Evolutionary conservation across 2,797 vertebrate genomes (phyloP).

Genomic region (Chaunax sp.): DNA sequence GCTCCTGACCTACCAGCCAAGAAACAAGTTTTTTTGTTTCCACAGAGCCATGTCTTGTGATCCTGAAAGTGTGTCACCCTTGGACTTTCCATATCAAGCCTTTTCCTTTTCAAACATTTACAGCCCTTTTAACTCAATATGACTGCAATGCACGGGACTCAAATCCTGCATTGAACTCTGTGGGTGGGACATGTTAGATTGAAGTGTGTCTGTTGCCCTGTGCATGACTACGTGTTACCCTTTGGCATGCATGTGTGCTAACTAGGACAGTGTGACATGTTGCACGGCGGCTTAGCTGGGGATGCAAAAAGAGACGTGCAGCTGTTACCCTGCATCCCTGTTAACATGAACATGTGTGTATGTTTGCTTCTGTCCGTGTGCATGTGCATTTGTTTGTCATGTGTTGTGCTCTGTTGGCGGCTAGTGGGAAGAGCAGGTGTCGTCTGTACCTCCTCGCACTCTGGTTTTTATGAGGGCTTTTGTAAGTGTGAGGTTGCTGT

Average conservation of each 20-base stretch:
- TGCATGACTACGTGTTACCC: neutral
- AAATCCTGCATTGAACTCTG: neutral
- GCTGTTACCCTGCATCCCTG: constrained; percentile 39
- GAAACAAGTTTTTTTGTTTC: constrained; percentile 44
- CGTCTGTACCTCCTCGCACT: constrained; percentile 33
- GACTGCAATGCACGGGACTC: constrained; percentile 5
- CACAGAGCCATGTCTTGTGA: constrained; percentile 27
- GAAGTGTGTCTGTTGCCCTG: neutral
- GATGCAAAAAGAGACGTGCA: constrained; percentile 42
- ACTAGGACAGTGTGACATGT: constrained; percentile 42
- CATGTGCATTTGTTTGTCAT: constrained; percentile 44
- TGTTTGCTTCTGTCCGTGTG: constrained; percentile 59
- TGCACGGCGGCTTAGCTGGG: constrained; percentile 6
- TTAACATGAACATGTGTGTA: constrained; percentile 43
- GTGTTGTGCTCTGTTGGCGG: constrained; percentile 44
- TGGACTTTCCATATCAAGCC: constrained; percentile 13
- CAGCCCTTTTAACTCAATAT: constrained; percentile 1
- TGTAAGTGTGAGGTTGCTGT: constrained; percentile 55
- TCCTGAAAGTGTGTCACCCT: constrained; percentile 49
- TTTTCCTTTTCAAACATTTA: constrained; percentile 15
- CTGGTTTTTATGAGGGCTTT: constrained; percentile 50
- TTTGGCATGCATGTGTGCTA: constrained; percentile 2
- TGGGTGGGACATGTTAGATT: neutral
- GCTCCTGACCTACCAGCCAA: neutral
- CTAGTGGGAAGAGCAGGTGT: constrained; percentile 60